Evolutionary conservation across 2,888 invertebrate genomes (phyloP).

Genomic region (Microplitis deprimator): DNA sequence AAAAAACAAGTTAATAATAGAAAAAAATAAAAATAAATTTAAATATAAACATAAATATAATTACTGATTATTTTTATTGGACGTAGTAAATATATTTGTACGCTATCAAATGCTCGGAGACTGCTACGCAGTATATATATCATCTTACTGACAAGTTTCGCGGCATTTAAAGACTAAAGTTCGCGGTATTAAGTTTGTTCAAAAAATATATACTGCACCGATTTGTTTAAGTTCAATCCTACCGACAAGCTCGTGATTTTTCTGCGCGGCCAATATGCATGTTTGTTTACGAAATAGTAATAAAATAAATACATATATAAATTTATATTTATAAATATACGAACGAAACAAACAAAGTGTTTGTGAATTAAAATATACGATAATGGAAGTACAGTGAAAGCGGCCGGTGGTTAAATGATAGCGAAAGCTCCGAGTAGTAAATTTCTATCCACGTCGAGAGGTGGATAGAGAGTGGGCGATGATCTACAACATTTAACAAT

Average conservation of each 20-base stretch:
- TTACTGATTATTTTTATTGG: background rate
- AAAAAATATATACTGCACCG: slow-evolving; percentile 59
- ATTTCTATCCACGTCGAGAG: slow-evolving; percentile 54
- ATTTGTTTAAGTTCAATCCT: slow-evolving; percentile 62
- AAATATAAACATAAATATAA: background rate
- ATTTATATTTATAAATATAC: background rate
- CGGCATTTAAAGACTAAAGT: slow-evolving; percentile 70
- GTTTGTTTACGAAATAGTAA: background rate
- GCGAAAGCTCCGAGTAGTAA: slow-evolving; percentile 69
- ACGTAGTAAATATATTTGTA: slow-evolving; percentile 1
- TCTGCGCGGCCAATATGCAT: background rate
- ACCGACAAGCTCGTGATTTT: slow-evolving; percentile 35
- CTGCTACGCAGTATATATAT: slow-evolving; percentile 37
- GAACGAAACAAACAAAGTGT: slow-evolving; percentile 2
- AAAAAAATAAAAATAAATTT: background rate
- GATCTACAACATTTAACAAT: slow-evolving; percentile 50
- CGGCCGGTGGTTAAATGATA: slow-evolving; percentile 68
- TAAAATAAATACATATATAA: background rate
- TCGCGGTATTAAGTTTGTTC: slow-evolving; percentile 66
- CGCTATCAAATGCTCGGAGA: slow-evolving; percentile 32
- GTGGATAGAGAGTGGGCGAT: slow-evolving; percentile 49
- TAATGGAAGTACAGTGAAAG: slow-evolving; percentile 6
- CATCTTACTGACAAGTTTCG: slow-evolving; percentile 56
- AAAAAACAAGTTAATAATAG: slow-evolving; percentile 3
- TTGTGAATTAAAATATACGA: slow-evolving; percentile 4